Percentiles rank a stretch among this genome's conserved stretches.
Evolutionary conservation across 2,797 vertebrate genomes (phyloP).

Genomic region (Phrynocephalus vlangalii): DNA sequence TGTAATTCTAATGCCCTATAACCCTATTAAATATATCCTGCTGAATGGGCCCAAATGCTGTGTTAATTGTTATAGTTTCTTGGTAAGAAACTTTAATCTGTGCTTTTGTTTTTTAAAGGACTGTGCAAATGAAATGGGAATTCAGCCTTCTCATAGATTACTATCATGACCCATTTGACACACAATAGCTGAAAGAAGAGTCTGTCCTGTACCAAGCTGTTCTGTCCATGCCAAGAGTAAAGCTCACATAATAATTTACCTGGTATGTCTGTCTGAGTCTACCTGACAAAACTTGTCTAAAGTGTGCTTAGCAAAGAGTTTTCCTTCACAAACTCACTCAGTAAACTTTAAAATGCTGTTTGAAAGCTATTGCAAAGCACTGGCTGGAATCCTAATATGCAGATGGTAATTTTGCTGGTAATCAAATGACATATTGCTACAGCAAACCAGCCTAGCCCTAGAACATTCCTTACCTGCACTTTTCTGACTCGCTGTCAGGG

Average conservation of each 20-base stretch:
- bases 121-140: background rate
- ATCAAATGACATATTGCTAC: no score
- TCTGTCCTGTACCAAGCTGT: background rate
- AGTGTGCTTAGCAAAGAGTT: background rate
- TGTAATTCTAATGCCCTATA: background rate
- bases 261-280: no score
- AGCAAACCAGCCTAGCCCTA: no score
- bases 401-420: no score
- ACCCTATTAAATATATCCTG: background rate
- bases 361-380: background rate
- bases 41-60: background rate
- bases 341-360: background rate
- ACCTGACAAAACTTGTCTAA: background rate
- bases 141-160: no score
- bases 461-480: no score
- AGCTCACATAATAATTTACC: background rate
- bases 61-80: background rate
- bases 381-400: background rate
- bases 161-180: background rate
- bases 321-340: background rate
- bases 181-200: background rate
- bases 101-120: background rate
- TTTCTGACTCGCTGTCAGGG: no score
- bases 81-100: background rate
- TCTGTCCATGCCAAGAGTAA: background rate